These are phyloP conservation scores for Diloba caeruleocephala DNA, from an alignment of 2,888 invertebrate species.

Conservation along the genomic window DNA sequence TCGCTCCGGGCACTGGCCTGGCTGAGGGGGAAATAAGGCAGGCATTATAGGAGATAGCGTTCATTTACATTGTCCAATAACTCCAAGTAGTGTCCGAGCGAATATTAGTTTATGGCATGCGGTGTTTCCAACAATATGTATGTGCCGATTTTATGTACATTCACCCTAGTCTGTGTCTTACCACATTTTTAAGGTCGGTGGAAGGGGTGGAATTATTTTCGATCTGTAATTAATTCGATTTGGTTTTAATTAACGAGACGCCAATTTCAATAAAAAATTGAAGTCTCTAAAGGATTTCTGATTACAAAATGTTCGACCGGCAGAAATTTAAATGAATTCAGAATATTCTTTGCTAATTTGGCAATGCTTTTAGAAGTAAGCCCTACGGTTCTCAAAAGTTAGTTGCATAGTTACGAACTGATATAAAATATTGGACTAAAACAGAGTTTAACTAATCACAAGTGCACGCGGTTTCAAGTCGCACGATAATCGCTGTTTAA, in stretches of 20 bases:
- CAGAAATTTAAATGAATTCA: constrained; percentile 62
- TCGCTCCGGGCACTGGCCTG: constrained; percentile 80
- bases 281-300: constrained; percentile 81
- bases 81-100: constrained; percentile 88
- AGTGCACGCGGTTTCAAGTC: constrained; percentile 3
- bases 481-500: constrained; percentile 16
- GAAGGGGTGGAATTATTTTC: constrained; percentile 78
- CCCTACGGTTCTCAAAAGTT: background rate
- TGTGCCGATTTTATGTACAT: constrained; percentile 53
- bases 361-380: constrained; percentile 16
- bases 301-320: constrained; percentile 72
- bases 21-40: constrained; percentile 83
- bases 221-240: constrained; percentile 84
- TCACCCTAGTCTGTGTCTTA: constrained; percentile 55
- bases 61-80: constrained; percentile 90
- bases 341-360: constrained; percentile 50
- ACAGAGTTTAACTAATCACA: background rate
- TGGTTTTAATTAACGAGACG: constrained; percentile 85
- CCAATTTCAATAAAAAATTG: constrained; percentile 83
- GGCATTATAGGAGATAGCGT: constrained; percentile 89
- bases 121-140: constrained; percentile 64
- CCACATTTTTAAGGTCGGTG: constrained; percentile 60
- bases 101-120: constrained; percentile 87
- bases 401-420: background rate
- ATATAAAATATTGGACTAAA: background rate